phyloP scores from a whole-genome alignment of 2,797 vertebrate genomes.

The Tapera naevia region DNA sequence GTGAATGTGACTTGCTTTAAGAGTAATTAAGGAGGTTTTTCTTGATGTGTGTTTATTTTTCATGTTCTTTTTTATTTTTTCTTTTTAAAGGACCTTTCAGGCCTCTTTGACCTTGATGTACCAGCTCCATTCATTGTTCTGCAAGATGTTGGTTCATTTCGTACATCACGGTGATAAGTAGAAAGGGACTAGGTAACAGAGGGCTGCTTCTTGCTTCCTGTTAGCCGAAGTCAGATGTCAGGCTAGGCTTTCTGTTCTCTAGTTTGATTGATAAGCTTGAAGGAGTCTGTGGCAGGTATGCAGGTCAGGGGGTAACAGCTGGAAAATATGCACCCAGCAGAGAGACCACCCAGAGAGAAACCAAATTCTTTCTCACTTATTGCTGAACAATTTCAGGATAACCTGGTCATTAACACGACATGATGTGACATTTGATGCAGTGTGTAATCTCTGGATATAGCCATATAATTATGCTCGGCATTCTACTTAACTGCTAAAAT shows the following conservation, averaged over 20 bases:
- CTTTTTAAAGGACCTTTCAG: neutral
- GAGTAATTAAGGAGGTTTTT: neutral
- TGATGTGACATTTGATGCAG: constrained; percentile 37
- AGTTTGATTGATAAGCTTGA: constrained; percentile 70
- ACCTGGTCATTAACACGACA: constrained; percentile 43
- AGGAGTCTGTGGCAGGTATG: constrained; percentile 78
- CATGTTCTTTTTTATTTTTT: no score
- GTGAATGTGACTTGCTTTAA: neutral
- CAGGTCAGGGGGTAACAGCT: constrained; percentile 80
- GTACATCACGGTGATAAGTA: neutral
- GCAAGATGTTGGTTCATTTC: constrained; percentile 61
- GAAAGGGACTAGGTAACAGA: constrained; percentile 29
- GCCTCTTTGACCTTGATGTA: constrained; percentile 50
- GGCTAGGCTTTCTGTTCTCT: constrained; percentile 25
- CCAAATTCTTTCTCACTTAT: constrained; percentile 73
- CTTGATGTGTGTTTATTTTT: neutral
- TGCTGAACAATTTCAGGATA: constrained; percentile 61
- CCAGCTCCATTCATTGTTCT: constrained; percentile 57
- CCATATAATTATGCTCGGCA: constrained; percentile 28
- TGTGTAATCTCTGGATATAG: constrained; percentile 43
- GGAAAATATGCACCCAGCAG: constrained; percentile 68
- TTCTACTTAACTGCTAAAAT: constrained; percentile 43
- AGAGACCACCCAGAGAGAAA: constrained; percentile 86
- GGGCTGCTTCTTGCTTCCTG: constrained; percentile 63
- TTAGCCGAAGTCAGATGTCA: constrained; percentile 64